Evolutionary conservation across 2,113 vertebrate genomes (phyloP).

Genomic region (Vulpes vulpes): DNA sequence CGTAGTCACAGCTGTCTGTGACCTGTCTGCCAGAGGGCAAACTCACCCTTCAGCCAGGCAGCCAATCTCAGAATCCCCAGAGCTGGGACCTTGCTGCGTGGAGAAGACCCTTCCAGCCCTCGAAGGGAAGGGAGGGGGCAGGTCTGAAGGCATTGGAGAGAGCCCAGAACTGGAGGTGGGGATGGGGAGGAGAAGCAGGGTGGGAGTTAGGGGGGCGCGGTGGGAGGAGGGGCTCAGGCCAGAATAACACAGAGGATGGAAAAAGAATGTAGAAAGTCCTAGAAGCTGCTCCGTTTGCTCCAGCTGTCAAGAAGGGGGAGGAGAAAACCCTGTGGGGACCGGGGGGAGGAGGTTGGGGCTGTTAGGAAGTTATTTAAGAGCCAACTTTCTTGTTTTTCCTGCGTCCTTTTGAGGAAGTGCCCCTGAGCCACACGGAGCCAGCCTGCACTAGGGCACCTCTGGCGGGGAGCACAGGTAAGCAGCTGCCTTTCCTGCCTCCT

Average conservation of each 20-base stretch:
- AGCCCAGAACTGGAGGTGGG: background rate
- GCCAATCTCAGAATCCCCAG: background rate
- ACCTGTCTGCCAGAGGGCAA: background rate
- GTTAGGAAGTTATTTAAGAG: slow-evolving; percentile 85
- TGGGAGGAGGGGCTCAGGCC: background rate
- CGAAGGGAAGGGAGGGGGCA: background rate
- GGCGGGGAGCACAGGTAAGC: slow-evolving; percentile 80
- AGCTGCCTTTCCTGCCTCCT: fast-evolving
- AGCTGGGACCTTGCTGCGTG: background rate
- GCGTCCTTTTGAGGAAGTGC: slow-evolving; percentile 80
- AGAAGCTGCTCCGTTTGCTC: background rate
- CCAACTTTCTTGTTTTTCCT: slow-evolving; percentile 70
- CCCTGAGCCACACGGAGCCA: slow-evolving; percentile 59
- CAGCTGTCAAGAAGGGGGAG: slow-evolving; percentile 73
- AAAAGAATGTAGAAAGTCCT: slow-evolving; percentile 30
- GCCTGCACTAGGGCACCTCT: background rate
- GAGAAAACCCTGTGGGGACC: slow-evolving; percentile 53
- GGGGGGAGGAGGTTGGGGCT: slow-evolving; percentile 61
- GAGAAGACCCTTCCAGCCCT: background rate
- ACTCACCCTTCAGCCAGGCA: background rate
- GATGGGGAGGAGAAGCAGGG: background rate
- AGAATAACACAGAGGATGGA: background rate
- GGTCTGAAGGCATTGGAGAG: background rate
- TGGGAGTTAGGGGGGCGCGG: background rate
- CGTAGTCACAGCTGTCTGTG: background rate